Evolutionary conservation across 2,113 vertebrate genomes (phyloP).

Genomic region (Hemibagrus wyckioides): DNA sequence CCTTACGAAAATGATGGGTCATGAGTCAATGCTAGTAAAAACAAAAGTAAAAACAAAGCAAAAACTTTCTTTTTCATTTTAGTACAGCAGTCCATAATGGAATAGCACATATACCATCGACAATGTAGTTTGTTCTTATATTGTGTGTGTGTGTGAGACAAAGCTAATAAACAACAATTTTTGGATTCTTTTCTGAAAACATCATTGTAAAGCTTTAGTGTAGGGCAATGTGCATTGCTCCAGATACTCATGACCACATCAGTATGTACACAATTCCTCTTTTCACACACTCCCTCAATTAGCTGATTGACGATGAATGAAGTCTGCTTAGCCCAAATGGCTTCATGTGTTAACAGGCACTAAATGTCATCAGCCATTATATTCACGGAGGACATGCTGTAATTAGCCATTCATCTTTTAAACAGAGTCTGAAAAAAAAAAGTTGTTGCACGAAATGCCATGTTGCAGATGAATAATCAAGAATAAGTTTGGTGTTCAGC

Average conservation of each 20-base stretch:
- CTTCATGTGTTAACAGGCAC: conserved; percentile 52
- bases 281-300: conserved; percentile 17
- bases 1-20: neutral
- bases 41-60: too few species aligned
- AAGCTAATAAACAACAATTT: neutral
- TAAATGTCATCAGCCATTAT: conserved; percentile 36
- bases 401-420: conserved; percentile 44
- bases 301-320: conserved; percentile 34
- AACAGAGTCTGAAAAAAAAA: conserved; percentile 28
- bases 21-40: too few species aligned
- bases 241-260: neutral
- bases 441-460: conserved; percentile 27
- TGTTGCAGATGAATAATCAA: conserved; percentile 41
- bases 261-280: conserved; percentile 27
- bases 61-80: neutral
- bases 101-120: neutral
- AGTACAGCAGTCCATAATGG: neutral
- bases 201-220: neutral
- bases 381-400: conserved; percentile 44
- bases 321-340: conserved; percentile 34
- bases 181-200: neutral
- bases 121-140: neutral
- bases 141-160: neutral
- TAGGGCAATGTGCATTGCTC: neutral
- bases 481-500: neutral